These are phyloP conservation scores for Diaperis boleti DNA, from an alignment of 2,888 invertebrate genomes.

Conservation along the genomic window DNA sequence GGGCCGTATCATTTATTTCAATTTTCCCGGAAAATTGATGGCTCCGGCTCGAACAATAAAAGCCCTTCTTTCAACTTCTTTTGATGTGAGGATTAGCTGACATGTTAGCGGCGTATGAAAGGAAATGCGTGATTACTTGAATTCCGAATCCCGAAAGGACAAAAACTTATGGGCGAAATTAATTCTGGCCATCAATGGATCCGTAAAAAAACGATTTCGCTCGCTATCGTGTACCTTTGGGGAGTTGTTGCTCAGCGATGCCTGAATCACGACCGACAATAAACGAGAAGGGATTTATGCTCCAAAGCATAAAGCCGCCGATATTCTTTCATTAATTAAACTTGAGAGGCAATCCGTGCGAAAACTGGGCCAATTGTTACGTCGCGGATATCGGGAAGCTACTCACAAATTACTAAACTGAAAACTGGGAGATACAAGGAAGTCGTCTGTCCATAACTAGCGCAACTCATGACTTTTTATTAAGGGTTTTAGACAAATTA, in stretches of 20 bases:
- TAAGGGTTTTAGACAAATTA: too few species aligned
- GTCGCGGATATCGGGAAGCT: background rate
- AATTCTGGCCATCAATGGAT: conserved; percentile 10
- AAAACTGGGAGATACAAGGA: too few species aligned
- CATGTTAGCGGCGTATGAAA: conserved; percentile 12
- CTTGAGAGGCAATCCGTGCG: conserved; percentile 6
- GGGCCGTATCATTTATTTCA: conserved; percentile 29
- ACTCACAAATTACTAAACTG: too few species aligned
- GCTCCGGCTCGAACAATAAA: conserved; percentile 29
- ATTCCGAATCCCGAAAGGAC: conserved; percentile 6
- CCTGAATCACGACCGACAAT: conserved; percentile 21
- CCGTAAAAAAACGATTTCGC: conserved; percentile 10
- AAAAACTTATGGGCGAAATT: conserved; percentile 13
- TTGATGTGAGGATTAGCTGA: conserved; percentile 17
- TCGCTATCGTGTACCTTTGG: background rate
- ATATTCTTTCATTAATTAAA: conserved; percentile 28
- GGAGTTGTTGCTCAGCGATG: conserved; percentile 11
- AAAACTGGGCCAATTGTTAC: conserved; percentile 7
- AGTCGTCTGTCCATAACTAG: too few species aligned
- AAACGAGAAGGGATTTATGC: conserved; percentile 25
- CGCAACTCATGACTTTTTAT: too few species aligned
- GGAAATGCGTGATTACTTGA: conserved; percentile 17
- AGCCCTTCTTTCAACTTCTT: conserved; percentile 19
- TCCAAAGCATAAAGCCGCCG: conserved; percentile 9
- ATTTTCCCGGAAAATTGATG: conserved; percentile 24